phyloP scores from a whole-genome alignment of 2,888 invertebrate genomes.

The Cyrtodaria siliqua region DNA sequence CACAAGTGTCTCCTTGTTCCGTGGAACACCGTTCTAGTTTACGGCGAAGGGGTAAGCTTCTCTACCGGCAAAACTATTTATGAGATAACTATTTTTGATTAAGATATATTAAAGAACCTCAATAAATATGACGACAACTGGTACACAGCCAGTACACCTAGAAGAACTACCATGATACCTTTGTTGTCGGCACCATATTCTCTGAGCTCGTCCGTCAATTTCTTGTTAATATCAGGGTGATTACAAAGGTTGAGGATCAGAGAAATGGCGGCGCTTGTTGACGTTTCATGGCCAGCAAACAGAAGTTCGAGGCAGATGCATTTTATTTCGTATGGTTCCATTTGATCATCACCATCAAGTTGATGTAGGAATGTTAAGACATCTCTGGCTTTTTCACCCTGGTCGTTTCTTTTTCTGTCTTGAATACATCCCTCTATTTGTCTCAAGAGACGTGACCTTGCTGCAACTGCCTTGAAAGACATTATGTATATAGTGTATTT shows the following conservation, averaged over 20 bases:
- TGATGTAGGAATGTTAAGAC: slow-evolving; percentile 47
- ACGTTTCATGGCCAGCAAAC: slow-evolving; percentile 82
- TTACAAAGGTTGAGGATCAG: slow-evolving; percentile 51
- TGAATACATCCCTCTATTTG: slow-evolving; percentile 72
- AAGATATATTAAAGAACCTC: too few species aligned
- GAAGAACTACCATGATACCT: neutral
- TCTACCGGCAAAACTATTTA: too few species aligned
- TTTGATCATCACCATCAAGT: slow-evolving; percentile 55
- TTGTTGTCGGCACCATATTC: neutral
- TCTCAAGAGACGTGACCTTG: slow-evolving; percentile 69
- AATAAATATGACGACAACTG: too few species aligned
- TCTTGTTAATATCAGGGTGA: neutral
- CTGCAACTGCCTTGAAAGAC: slow-evolving; percentile 74
- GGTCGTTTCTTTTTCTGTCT: slow-evolving; percentile 15
- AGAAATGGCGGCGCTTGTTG: slow-evolving; percentile 79
- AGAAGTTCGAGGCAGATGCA: slow-evolving; percentile 81
- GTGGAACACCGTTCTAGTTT: too few species aligned
- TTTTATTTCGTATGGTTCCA: slow-evolving; percentile 68
- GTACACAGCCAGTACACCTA: too few species aligned
- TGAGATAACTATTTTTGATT: too few species aligned
- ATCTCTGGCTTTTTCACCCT: neutral
- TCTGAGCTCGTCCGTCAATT: neutral
- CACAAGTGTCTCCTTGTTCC: too few species aligned
- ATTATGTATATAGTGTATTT: too few species aligned
- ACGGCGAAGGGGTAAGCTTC: too few species aligned